Conservation (phyloP, 2,888 invertebrate genomes). For the Pelosia muscerda region DNA sequence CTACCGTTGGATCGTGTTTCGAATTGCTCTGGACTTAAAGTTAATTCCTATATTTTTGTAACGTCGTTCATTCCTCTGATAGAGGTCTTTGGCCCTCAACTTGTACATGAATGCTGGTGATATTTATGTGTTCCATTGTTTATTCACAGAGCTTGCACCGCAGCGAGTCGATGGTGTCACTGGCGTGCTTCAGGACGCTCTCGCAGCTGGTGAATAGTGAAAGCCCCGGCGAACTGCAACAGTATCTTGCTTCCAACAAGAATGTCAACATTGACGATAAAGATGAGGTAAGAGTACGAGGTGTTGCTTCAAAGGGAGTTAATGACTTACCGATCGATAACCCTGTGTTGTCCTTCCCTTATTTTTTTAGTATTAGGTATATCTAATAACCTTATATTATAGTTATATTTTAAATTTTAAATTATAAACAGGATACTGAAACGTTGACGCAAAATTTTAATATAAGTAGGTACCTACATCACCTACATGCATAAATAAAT, state of each 20-base stretch:
- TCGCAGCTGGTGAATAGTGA: conserved; percentile 93
- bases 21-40: background rate
- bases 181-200: conserved; percentile 93
- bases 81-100: background rate
- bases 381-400: too few relatives aligned
- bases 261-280: conserved; percentile 94
- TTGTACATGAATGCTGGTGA: background rate
- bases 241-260: conserved; percentile 93
- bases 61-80: background rate
- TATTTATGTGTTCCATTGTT: conserved; percentile 25
- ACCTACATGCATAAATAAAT: background rate
- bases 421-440: background rate
- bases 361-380: too few relatives aligned
- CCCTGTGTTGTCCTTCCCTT: background rate
- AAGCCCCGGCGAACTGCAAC: conserved; percentile 92
- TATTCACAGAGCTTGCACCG: conserved; percentile 92
- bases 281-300: conserved; percentile 90
- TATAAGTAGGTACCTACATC: background rate
- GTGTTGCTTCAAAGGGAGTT: conserved; percentile 1
- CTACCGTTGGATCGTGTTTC: background rate
- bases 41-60: background rate
- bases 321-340: background rate
- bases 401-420: background rate
- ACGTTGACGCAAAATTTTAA: background rate
- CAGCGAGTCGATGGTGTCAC: conserved; percentile 96